A percentile compares a stretch with the other conserved stretches of the same genome.
Evolutionary conservation across 2,888 invertebrate genomes (phyloP).

Genomic region (Gymnocheta viridis): DNA sequence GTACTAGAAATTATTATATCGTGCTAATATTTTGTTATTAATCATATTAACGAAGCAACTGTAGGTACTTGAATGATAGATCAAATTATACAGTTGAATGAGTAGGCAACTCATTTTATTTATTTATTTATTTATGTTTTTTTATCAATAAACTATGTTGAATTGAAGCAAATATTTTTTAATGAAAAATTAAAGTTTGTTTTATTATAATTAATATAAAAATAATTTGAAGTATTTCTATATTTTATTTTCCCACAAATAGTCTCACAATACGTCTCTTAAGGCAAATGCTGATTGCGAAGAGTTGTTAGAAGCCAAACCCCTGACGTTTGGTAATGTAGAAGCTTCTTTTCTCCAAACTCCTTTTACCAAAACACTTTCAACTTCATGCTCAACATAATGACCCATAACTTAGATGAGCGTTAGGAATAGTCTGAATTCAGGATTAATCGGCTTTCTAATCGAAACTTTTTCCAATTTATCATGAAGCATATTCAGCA

Average conservation of each 20-base stretch:
- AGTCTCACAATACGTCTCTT: slow-evolving; percentile 3
- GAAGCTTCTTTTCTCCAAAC: neutral
- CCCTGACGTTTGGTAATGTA: neutral
- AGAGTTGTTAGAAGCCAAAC: neutral
- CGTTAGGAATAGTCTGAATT: too few species aligned
- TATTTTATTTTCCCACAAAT: slow-evolving; percentile 24
- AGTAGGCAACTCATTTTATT: neutral
- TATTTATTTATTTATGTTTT: too few species aligned
- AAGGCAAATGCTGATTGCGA: slow-evolving; percentile 7
- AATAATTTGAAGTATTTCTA: neutral
- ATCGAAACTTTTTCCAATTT: too few species aligned
- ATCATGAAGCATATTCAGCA: too few species aligned
- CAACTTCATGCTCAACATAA: too few species aligned
- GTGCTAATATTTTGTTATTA: neutral
- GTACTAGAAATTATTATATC: neutral
- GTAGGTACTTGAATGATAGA: neutral
- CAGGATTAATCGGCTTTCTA: too few species aligned
- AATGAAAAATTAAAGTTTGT: too few species aligned
- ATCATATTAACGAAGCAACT: too few species aligned
- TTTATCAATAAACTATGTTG: neutral
- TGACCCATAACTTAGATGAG: too few species aligned
- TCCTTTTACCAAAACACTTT: neutral
- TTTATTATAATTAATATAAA: neutral
- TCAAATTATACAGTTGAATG: neutral
- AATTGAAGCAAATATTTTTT: too few species aligned